phyloP scores from a whole-genome alignment of 2,797 vertebrate species.

The Sebastes umbrosus region DNA sequence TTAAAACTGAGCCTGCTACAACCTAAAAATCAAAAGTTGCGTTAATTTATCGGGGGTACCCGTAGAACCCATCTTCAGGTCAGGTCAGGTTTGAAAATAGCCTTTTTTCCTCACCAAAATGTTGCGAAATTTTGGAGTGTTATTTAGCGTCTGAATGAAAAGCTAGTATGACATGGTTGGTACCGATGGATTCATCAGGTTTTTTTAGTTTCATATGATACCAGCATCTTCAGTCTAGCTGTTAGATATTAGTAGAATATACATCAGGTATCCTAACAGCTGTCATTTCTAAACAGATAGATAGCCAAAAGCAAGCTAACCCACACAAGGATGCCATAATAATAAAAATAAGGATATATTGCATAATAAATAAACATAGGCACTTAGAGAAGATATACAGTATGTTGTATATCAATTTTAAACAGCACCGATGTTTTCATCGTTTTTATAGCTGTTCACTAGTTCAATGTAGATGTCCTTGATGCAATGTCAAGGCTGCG shows the following conservation, averaged over 20 bases:
- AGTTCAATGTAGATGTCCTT: not conserved
- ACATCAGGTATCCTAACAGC: not conserved
- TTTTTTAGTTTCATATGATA: no score
- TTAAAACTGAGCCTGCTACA: no score
- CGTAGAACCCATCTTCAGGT: no score
- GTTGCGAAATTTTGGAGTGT: no score
- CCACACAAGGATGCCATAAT: not conserved
- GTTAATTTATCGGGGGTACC: no score
- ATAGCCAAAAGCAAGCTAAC: not conserved
- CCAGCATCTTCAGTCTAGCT: no score
- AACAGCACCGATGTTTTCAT: not conserved
- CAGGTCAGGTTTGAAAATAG: no score
- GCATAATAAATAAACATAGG: not conserved
- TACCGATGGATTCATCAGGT: no score
- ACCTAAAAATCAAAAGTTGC: no score
- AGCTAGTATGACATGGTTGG: no score
- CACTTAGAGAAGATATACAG: not conserved
- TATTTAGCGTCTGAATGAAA: no score
- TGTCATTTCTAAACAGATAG: not conserved
- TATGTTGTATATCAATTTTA: not conserved
- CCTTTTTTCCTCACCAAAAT: no score
- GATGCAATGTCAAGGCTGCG: slow-evolving; percentile 30
- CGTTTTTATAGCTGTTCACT: not conserved
- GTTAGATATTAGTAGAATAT: not conserved
- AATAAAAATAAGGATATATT: not conserved